phyloP scores from a whole-genome alignment of 1,140 invertebrate genomes.

The Zeugodacus cucurbitae region DNA sequence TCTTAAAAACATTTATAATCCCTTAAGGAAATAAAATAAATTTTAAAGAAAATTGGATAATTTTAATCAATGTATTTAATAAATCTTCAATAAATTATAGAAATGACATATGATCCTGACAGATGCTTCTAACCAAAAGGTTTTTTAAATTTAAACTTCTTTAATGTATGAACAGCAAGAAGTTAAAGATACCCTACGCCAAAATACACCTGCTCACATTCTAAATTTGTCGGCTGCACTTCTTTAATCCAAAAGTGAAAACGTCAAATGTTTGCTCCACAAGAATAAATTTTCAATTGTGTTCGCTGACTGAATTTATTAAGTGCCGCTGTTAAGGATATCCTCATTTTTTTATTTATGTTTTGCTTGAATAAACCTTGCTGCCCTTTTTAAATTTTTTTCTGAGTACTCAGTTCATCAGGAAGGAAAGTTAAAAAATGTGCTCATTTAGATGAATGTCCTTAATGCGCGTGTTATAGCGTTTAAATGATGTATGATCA shows the following conservation, averaged over 20 bases:
- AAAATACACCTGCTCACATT: not conserved
- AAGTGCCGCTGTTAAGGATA: not conserved
- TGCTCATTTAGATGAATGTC: slow-evolving; percentile 23
- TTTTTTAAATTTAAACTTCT: no score
- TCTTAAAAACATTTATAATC: no score
- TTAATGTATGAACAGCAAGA: no score
- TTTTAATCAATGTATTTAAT: no score
- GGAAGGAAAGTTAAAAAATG: slow-evolving; percentile 7
- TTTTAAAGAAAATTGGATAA: no score
- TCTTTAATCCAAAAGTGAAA: not conserved
- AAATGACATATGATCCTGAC: no score
- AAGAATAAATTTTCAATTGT: slow-evolving; percentile 18
- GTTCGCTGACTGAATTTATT: slow-evolving; percentile 13
- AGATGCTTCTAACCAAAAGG: not conserved
- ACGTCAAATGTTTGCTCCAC: slow-evolving; percentile 18
- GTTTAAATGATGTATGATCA: slow-evolving; percentile 5
- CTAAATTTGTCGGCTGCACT: not conserved
- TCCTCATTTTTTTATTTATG: not conserved
- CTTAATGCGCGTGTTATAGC: slow-evolving; percentile 23
- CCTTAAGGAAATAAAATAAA: no score
- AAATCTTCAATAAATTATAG: no score
- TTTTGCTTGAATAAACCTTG: not conserved
- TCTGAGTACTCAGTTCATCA: not conserved
- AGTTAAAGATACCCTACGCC: no score
- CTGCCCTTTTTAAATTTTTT: not conserved